These are phyloP conservation scores for Synanthedon tipuliformis DNA, from an alignment of 2,888 invertebrate genomes.

Conservation along the genomic window DNA sequence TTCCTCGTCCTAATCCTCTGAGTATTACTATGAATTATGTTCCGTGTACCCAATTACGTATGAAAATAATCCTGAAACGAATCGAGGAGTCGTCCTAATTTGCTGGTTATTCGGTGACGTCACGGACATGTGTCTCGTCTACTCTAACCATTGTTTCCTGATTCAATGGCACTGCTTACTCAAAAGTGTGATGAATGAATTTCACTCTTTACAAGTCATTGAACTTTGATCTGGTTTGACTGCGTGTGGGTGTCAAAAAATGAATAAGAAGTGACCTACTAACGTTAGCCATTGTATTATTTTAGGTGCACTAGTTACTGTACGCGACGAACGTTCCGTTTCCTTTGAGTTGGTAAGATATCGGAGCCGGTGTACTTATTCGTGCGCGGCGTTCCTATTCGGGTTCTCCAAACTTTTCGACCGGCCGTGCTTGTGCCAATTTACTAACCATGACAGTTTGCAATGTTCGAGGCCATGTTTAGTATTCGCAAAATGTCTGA, in stretches of 20 bases:
- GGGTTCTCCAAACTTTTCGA: neutral
- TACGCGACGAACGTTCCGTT: neutral
- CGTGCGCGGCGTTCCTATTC: neutral
- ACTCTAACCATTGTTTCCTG: constrained; percentile 36
- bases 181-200: constrained; percentile 45
- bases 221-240: constrained; percentile 58
- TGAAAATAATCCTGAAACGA: neutral
- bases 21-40: constrained; percentile 37
- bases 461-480: constrained; percentile 21
- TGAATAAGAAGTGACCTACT: constrained; percentile 32
- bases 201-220: constrained; percentile 54
- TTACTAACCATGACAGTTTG: neutral
- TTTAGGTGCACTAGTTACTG: neutral
- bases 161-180: neutral
- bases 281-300: neutral
- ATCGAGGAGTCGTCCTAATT: constrained; percentile 20
- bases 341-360: neutral
- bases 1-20: constrained; percentile 34
- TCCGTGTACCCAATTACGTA: constrained; percentile 17
- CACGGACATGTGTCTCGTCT: constrained; percentile 22
- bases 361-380: neutral
- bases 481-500: constrained; percentile 37
- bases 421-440: neutral
- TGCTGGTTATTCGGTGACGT: constrained; percentile 35
- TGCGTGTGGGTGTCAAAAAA: constrained; percentile 40